A percentile compares a stretch with the other conserved stretches of the same genome.
These are phyloP conservation scores for Poicephalus gulielmi DNA, from an alignment of 2,113 vertebrate species.

Conservation along the genomic window DNA sequence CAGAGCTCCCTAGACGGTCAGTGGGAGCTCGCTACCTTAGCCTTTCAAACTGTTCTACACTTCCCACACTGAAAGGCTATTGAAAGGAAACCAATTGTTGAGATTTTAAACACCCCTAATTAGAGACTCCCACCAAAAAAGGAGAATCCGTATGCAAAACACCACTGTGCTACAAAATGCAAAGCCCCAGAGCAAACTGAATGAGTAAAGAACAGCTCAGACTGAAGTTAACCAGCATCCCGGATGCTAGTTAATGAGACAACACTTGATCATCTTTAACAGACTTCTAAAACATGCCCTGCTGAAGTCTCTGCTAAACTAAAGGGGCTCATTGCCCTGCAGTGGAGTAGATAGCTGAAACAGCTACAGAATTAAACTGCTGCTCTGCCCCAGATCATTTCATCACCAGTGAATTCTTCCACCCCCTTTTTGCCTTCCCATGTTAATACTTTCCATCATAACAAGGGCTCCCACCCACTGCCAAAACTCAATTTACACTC, in stretches of 20 bases:
- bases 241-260: not conserved
- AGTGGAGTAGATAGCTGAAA: not conserved
- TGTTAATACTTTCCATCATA: constrained; percentile 36
- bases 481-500: constrained; percentile 52
- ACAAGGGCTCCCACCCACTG: constrained; percentile 28
- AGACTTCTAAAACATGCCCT: not conserved
- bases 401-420: not conserved
- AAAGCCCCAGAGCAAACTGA: not conserved
- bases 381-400: not conserved
- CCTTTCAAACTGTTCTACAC: not conserved
- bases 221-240: not conserved
- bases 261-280: not conserved
- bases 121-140: not conserved
- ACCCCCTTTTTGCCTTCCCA: not conserved
- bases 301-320: not conserved
- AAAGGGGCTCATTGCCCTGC: not conserved
- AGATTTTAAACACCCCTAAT: not conserved
- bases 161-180: not conserved
- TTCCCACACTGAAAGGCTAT: not conserved
- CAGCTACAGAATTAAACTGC: not conserved
- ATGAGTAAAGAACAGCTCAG: not conserved
- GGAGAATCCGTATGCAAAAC: not conserved
- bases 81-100: not conserved
- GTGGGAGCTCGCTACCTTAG: not conserved
- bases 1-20: not conserved